These are phyloP conservation scores for Philaethria dido DNA, from an alignment of 2,888 invertebrate species.

Conservation along the genomic window DNA sequence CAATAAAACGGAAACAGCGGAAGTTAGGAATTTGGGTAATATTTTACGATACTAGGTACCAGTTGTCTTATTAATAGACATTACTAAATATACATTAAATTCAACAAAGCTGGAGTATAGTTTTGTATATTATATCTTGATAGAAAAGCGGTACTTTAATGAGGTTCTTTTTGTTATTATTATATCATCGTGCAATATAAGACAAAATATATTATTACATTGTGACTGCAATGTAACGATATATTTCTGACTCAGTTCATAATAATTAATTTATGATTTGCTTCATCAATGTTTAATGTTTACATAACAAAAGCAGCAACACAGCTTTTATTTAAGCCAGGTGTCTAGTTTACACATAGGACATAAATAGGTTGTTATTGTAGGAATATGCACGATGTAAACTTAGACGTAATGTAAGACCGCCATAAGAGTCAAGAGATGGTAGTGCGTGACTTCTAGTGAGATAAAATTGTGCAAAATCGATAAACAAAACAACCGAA, in stretches of 20 bases:
- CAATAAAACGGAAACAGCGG: conserved; percentile 2
- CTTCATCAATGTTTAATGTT: neutral
- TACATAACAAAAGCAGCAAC: conserved; percentile 11
- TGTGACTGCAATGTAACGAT: no score
- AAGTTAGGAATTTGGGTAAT: neutral
- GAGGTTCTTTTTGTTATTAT: neutral
- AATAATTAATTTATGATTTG: neutral
- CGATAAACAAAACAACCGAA: conserved; percentile 56
- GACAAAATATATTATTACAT: no score
- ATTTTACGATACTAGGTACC: neutral
- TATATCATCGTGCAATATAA: neutral
- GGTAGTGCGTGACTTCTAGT: conserved; percentile 40
- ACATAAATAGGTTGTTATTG: conserved; percentile 13
- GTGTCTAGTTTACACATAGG: conserved; percentile 30
- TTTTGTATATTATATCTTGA: no score
- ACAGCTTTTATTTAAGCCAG: conserved; percentile 27
- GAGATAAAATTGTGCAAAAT: conserved; percentile 58
- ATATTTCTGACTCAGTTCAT: neutral
- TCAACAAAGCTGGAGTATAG: no score
- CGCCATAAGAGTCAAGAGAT: conserved; percentile 39
- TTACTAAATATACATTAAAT: no score
- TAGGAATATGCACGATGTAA: conserved; percentile 11
- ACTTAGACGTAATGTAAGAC: conserved; percentile 30
- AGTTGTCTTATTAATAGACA: neutral
- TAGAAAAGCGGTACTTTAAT: neutral